Base-by-base conservation (phyloP, 2,797 vertebrate species). In the Chaunax sp. region DNA sequence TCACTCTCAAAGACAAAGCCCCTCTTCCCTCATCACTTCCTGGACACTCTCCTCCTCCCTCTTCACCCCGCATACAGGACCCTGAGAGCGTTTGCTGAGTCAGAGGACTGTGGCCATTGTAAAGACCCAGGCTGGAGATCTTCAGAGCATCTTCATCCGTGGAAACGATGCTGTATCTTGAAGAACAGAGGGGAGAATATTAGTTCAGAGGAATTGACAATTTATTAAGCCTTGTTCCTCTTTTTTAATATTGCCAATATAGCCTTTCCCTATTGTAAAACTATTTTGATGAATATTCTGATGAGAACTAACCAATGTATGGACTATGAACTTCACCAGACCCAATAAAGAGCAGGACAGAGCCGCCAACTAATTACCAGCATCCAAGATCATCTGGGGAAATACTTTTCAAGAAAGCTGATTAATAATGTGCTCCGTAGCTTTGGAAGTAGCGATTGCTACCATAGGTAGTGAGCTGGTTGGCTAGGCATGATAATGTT, bases 131-230 rank as follows among this genome's bases (percentile, higher is more conserved):
- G 82, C 92, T 95, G 85, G 95, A 95, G 91, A 98, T 93, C 87
- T 94, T 96, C 78, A 96, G 89, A 83, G 93, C 92, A 90, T 97
- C 96, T 92, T 98, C 96, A 78, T 96, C 95, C 0, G 95, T 96
- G 45, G 96, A 96, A 83, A 97, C 96, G 0, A 97, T 96, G 93
- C 95, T 97, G 90, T 98, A 97, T 84, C 95, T 94, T 80, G 5
- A 65, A 58, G 12, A 77, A 66, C 4, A 81, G 38, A 30, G 14
- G 33, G 53, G 14, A 50, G 11, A 47, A 65, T 5, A 15, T 53
- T 11, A 57, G 26, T 61, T 35, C 5, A 37, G 18, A 38, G 18
- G 8, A 46, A 41, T 0, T 22, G 12, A 20, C 1, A 26, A 1
- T 11, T 45, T 1, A 10, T 33, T 7, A 26, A 46, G 47, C 20